Base-by-base conservation (phyloP, 2,113 vertebrate genomes). In the Dasyurus viverrinus region DNA sequence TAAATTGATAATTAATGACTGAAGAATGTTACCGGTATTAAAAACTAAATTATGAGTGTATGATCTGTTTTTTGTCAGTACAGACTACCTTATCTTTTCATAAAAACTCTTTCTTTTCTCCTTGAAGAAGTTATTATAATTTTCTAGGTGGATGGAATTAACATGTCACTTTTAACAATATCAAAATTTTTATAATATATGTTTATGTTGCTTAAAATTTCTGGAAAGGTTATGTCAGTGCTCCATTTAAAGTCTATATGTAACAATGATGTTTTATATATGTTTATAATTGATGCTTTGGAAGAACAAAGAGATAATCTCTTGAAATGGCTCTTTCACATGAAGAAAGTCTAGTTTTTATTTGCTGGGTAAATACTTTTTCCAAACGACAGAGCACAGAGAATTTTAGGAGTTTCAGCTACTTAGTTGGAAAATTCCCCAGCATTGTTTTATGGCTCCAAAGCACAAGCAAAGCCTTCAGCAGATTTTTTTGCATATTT, bases 351-450 rank as follows among this genome's bases (percentile, higher is more conserved):
- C 26, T 90, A 96, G 55, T 94, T 97, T 97, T 94, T 55, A 60
- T 95, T 97, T 97, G 91, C 46, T 93, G 93, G 42, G 47, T 53
- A 94, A 95, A 53, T 96, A 25, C 89, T 47, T 96, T 97, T 96
- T 96, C 94, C 94, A 96, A 96, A 68, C 90, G 90, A 91, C 57
- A 96, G 93, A 84, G 68, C 95, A 94, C 53, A 93, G 97, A 96
- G 53, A 97, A 95, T 97, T 98, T 98, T 96, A 97, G 96, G 93
- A 95, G 50, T 96, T 97, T 96, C 94, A 97, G 46, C 55, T 97
- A 94, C 84, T 97, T 96, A 92, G 76, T 96, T 98, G 96, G 96
- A 97, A 98, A 98, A 97, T 97, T 9, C 90, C 95, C 94, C 97
- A 47, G 93, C 94, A 93, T 98, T 97, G 68, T 50, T 94, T 93